phyloP scores from a whole-genome alignment of 2,888 invertebrate species.

The Antheraea yamamai region DNA sequence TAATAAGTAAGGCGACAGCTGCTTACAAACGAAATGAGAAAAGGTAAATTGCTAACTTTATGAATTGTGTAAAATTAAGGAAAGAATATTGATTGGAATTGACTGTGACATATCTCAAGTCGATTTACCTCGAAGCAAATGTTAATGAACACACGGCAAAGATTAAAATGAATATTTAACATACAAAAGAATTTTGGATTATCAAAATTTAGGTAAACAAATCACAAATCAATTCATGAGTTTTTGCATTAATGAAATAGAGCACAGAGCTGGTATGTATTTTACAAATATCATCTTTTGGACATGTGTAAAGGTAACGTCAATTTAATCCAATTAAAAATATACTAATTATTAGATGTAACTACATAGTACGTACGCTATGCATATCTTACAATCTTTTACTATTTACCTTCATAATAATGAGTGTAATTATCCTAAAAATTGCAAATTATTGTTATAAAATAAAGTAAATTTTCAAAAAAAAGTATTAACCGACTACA shows the following conservation, averaged over 20 bases:
- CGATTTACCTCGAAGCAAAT: not conserved
- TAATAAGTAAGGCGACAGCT: constrained; percentile 78
- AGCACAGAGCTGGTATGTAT: not conserved
- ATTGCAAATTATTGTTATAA: too few relatives aligned
- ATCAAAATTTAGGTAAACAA: not conserved
- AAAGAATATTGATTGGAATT: constrained; percentile 18
- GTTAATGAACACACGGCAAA: not conserved
- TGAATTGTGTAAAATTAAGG: constrained; percentile 40
- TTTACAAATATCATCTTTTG: not conserved
- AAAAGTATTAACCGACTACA: too few relatives aligned
- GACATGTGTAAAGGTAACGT: not conserved
- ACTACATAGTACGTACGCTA: too few relatives aligned
- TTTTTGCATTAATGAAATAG: not conserved
- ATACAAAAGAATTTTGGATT: not conserved
- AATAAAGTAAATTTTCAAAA: too few relatives aligned
- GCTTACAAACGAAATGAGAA: constrained; percentile 71
- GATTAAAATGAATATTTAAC: not conserved
- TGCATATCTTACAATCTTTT: too few relatives aligned
- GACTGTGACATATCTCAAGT: not conserved
- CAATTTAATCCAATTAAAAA: not conserved
- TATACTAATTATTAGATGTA: not conserved
- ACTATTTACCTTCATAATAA: too few relatives aligned
- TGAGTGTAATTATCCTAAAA: too few relatives aligned
- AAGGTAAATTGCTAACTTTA: constrained; percentile 74
- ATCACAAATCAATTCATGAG: not conserved